Evolutionary conservation across 1,140 invertebrate genomes (phyloP).

Genomic region (Notospermus geniculatus): DNA sequence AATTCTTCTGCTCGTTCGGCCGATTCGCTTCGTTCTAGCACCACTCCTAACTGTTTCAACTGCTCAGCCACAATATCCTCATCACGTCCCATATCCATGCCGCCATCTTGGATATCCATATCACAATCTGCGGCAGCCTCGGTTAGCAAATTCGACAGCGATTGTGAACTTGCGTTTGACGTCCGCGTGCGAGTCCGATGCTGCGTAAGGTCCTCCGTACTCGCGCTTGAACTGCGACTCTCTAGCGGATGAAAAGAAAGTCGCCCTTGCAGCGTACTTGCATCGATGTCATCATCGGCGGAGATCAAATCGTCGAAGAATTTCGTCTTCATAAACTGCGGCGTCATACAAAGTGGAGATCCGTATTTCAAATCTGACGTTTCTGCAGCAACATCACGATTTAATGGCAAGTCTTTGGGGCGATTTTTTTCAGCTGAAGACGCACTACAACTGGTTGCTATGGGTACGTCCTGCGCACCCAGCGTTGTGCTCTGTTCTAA

Average conservation of each 20-base stretch:
- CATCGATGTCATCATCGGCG: neutral
- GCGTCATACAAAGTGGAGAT: conserved; percentile 20
- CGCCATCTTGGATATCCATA: neutral
- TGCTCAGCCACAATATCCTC: neutral
- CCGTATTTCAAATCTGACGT: too few relatives aligned
- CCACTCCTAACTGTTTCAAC: conserved; percentile 5
- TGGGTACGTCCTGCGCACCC: conserved; percentile 2
- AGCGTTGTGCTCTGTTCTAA: conserved; percentile 5
- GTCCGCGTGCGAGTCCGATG: too few relatives aligned
- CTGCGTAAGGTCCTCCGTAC: conserved; percentile 45
- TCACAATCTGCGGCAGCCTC: too few relatives aligned
- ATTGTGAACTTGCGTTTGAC: neutral
- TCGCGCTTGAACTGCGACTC: conserved; percentile 48
- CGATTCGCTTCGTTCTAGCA: conserved; percentile 19
- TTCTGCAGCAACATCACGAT: too few relatives aligned
- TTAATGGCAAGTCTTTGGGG: too few relatives aligned
- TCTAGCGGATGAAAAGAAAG: conserved; percentile 14
- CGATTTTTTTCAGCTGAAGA: too few relatives aligned
- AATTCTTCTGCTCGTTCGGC: conserved; percentile 54
- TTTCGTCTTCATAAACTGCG: conserved; percentile 27
- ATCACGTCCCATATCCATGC: neutral
- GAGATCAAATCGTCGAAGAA: conserved; percentile 27
- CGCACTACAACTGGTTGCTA: too few relatives aligned
- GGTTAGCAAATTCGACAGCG: neutral
- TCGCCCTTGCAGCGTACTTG: neutral